phyloP scores from a whole-genome alignment of 1,140 invertebrate genomes.

The Ceratosolen solmsi region DNA sequence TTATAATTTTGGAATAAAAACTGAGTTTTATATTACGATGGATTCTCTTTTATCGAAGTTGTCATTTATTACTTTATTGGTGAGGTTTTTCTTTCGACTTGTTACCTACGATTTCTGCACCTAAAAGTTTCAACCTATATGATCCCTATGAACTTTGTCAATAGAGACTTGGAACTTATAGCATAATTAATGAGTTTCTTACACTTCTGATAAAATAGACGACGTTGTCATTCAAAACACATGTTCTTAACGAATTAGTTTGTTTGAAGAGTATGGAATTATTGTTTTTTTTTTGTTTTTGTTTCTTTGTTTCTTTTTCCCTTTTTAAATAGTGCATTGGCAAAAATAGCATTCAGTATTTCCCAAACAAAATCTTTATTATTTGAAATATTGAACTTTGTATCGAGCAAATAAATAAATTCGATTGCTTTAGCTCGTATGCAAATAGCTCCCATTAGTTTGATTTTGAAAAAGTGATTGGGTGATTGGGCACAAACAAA shows the following conservation, averaged over 20 bases:
- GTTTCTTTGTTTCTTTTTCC: too few relatives aligned
- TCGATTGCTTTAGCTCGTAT: too few relatives aligned
- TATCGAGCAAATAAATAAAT: too few relatives aligned
- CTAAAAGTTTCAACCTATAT: not conserved
- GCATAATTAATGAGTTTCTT: constrained; percentile 6
- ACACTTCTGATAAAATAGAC: not conserved
- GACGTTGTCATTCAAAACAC: not conserved
- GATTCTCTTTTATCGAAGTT: not conserved
- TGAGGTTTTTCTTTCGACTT: not conserved
- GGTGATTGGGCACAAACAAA: too few relatives aligned
- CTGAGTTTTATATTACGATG: not conserved
- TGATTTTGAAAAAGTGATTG: too few relatives aligned
- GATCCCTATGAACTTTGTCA: not conserved
- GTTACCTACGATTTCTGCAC: not conserved
- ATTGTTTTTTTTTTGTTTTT: not conserved
- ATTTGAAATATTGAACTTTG: too few relatives aligned
- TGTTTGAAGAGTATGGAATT: not conserved
- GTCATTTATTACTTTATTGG: not conserved
- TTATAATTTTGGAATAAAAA: too few relatives aligned
- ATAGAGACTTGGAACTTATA: not conserved
- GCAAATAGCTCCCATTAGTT: too few relatives aligned
- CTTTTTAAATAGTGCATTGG: too few relatives aligned
- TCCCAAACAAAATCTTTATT: too few relatives aligned
- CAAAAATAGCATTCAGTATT: too few relatives aligned
- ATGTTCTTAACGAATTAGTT: not conserved